These are phyloP conservation scores for Fragum sueziense DNA, from an alignment of 2,888 invertebrate genomes.

Conservation along the genomic window DNA sequence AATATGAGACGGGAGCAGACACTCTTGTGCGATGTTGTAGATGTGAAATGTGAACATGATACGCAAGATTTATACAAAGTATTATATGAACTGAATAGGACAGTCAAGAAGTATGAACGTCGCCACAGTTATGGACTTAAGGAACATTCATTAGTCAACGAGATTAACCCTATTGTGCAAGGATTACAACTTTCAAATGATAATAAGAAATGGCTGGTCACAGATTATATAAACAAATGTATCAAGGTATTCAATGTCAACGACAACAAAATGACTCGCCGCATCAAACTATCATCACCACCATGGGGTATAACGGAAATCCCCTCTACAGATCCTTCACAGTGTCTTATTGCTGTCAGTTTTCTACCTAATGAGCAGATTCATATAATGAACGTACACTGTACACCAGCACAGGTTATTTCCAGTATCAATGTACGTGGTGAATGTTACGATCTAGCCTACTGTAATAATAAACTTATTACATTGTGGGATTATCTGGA, in stretches of 20 bases:
- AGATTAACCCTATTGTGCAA: no score
- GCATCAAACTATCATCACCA: not conserved
- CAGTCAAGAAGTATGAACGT: no score
- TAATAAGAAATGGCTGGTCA: not conserved
- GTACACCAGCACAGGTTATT: not conserved
- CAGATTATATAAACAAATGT: not conserved
- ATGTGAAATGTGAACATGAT: no score
- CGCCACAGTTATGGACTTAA: no score
- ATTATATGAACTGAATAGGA: no score
- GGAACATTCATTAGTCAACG: no score
- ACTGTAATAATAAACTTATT: not conserved
- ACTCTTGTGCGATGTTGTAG: no score
- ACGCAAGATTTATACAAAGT: no score
- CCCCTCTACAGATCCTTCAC: not conserved
- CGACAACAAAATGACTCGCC: not conserved
- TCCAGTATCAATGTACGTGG: not conserved
- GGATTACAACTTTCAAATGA: no score
- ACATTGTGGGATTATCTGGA: not conserved
- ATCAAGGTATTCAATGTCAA: not conserved
- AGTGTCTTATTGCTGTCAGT: not conserved
- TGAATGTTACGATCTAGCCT: not conserved
- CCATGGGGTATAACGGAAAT: not conserved
- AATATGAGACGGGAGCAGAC: no score
- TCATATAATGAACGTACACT: not conserved
- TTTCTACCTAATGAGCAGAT: not conserved